phyloP scores from a whole-genome alignment of 2,797 vertebrate species.

The Ceyx erithaca region DNA sequence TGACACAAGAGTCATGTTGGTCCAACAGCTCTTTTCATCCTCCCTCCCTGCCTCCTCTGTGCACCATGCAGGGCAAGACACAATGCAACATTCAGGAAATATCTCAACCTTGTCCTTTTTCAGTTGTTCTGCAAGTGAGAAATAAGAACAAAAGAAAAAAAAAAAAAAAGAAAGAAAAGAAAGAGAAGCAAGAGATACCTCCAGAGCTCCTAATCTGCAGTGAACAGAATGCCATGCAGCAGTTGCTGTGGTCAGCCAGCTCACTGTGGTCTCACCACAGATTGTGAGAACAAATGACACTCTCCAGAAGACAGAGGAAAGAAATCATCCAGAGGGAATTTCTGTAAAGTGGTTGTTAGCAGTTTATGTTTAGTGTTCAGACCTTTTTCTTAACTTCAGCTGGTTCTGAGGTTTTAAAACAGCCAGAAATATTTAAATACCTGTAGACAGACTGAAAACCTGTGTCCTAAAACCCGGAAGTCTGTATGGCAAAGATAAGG shows the following conservation, averaged over 20 bases:
- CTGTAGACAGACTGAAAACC: not conserved
- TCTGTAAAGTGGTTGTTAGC: not conserved
- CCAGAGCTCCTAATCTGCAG: not conserved
- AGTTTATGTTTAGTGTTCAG: not conserved
- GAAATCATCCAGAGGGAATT: not conserved
- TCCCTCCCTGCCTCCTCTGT: not conserved
- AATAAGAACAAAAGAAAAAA: fast-evolving
- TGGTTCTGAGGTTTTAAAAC: not conserved
- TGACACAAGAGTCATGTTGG: not conserved
- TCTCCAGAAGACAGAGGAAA: not conserved
- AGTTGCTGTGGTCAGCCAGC: slow-evolving; percentile 30
- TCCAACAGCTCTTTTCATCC: not conserved
- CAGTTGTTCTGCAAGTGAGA: not conserved
- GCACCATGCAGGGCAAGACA: not conserved
- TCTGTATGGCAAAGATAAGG: slow-evolving; percentile 31
- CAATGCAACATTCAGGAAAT: not conserved
- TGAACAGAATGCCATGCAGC: not conserved
- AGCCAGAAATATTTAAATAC: not conserved
- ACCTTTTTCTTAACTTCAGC: not conserved
- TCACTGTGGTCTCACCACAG: slow-evolving; percentile 29
- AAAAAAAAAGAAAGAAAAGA: not conserved
- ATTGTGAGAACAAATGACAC: not conserved
- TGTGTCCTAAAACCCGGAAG: not conserved
- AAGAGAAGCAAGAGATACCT: not conserved
- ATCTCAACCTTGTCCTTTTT: not conserved